phyloP scores from a whole-genome alignment of 2,888 invertebrate species.

The Dryobota labecula region DNA sequence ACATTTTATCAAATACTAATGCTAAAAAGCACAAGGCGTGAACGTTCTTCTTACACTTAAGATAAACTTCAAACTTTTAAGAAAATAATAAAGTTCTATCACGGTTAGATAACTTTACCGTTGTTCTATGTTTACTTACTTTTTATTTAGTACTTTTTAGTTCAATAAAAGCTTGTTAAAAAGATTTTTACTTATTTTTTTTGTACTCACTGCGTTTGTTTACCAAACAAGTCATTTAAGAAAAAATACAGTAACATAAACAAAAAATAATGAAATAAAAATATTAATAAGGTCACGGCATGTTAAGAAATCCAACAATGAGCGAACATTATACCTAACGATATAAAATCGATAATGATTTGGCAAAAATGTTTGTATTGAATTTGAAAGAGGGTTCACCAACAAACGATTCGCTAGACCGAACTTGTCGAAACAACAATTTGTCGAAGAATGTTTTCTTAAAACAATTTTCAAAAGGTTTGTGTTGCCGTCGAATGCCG shows the following conservation, averaged over 20 bases:
- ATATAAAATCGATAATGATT: constrained; percentile 15
- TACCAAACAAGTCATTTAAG: not conserved
- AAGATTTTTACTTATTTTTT: too few relatives aligned
- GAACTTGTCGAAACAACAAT: constrained; percentile 33
- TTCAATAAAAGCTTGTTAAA: too few relatives aligned
- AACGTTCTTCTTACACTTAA: too few relatives aligned
- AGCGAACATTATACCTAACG: not conserved
- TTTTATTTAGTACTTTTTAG: too few relatives aligned
- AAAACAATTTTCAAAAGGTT: constrained; percentile 30
- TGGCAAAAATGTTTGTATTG: constrained; percentile 9
- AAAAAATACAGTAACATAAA: not conserved
- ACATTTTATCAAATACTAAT: too few relatives aligned
- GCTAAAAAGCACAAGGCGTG: too few relatives aligned
- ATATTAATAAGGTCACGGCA: not conserved
- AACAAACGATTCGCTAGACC: constrained; percentile 20
- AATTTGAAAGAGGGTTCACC: constrained; percentile 14
- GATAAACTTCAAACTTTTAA: too few relatives aligned
- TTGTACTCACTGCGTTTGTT: not conserved
- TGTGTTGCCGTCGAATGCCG: not conserved
- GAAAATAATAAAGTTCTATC: too few relatives aligned
- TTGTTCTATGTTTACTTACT: too few relatives aligned
- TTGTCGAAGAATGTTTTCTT: constrained; percentile 40
- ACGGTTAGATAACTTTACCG: too few relatives aligned
- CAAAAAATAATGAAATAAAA: not conserved
- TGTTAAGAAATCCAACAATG: not conserved